A percentile compares a stretch with the other conserved stretches of the same genome.
Conservation (phyloP, 2,888 invertebrate species). For the Cantharis nigra region DNA sequence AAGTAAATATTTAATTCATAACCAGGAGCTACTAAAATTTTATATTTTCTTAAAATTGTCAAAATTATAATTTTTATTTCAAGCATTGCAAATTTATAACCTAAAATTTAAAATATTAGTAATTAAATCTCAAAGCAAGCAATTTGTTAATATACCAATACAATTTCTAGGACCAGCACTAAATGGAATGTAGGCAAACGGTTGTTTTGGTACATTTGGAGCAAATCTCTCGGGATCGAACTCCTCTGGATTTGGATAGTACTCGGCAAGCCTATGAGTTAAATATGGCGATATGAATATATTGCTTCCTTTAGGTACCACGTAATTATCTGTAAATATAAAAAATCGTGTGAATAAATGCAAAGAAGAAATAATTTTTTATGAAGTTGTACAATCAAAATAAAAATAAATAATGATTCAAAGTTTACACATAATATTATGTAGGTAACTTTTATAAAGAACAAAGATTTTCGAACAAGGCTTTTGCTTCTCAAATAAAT, state of each 20-base stretch:
- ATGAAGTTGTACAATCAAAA: too few relatives aligned
- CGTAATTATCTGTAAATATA: conserved; percentile 51
- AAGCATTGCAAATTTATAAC: conserved; percentile 63
- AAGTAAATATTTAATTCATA: conserved; percentile 59
- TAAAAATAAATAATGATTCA: too few relatives aligned
- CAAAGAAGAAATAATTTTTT: too few relatives aligned
- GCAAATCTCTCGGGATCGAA: conserved; percentile 64
- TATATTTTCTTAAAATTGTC: conserved; percentile 58
- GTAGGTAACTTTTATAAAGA: too few relatives aligned
- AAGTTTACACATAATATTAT: too few relatives aligned
- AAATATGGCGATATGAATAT: conserved; percentile 61
- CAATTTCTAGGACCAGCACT: conserved; percentile 65
- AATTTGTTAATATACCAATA: conserved; percentile 47
- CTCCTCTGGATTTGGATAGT: conserved; percentile 61
- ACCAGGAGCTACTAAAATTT: conserved; percentile 57
- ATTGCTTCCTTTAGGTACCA: conserved; percentile 61
- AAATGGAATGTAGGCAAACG: conserved; percentile 64
- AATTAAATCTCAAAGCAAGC: not conserved
- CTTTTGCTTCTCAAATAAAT: too few relatives aligned
- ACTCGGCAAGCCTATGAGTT: conserved; percentile 61
- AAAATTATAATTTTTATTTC: conserved; percentile 65
- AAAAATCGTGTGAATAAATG: not conserved
- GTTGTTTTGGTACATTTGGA: conserved; percentile 59
- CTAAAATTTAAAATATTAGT: conserved; percentile 45
- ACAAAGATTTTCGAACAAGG: too few relatives aligned